Evolutionary conservation across 2,113 vertebrate genomes (phyloP).

Genomic region (Sceloporus undulatus): DNA sequence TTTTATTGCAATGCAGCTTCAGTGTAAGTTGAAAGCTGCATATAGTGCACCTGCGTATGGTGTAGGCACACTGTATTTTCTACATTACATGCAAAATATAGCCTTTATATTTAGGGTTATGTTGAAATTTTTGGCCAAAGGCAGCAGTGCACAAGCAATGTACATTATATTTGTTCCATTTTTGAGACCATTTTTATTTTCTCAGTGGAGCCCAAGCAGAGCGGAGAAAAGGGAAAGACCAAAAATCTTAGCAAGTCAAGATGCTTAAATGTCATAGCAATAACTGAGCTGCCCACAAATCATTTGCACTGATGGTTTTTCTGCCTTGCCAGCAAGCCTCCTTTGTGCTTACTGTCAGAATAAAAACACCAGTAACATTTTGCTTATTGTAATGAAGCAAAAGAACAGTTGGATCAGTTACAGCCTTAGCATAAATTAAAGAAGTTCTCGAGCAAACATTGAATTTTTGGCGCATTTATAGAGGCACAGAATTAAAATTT

Average conservation of each 20-base stretch:
- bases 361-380: background rate
- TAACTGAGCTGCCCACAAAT: conserved; percentile 73
- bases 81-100: background rate
- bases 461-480: background rate
- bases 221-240: conserved; percentile 56
- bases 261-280: conserved; percentile 63
- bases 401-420: background rate
- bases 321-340: conserved; percentile 64
- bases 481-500: background rate
- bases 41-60: too few species aligned
- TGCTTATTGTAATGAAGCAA: conserved; percentile 8
- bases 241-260: conserved; percentile 44
- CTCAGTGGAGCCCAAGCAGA: conserved; percentile 52
- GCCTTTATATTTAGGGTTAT: background rate
- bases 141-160: background rate
- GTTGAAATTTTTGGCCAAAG: background rate
- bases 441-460: background rate
- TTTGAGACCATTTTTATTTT: conserved; percentile 38
- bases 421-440: background rate
- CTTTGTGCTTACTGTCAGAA: background rate
- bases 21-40: too few species aligned
- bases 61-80: background rate
- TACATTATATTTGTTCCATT: background rate
- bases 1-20: too few species aligned
- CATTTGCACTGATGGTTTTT: conserved; percentile 54